A percentile compares a stretch with the other conserved stretches of the same genome.
Conservation (phyloP, 30 jellyfish, hydroid and myxozoan genomes). For the Thelohanellus kitauei region DNA sequence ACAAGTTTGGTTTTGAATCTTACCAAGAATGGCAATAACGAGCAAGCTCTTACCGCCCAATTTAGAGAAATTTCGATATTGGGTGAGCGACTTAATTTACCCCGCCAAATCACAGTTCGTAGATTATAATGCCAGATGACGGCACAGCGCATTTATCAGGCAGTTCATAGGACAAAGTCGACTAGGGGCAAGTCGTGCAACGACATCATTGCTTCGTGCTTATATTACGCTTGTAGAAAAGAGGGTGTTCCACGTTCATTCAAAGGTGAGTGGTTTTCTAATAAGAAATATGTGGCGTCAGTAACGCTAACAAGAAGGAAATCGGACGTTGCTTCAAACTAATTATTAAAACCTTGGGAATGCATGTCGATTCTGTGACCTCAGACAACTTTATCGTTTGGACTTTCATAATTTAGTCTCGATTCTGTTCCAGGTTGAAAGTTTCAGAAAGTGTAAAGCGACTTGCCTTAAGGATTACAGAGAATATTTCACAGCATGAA, state of each 20-base stretch:
- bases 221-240: conserved; percentile 78
- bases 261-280: conserved; percentile 19
- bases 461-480: conserved; percentile 53
- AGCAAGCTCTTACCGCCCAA: too few relatives aligned
- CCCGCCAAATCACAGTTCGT: conserved; percentile 22
- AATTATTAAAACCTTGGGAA: conserved; percentile 38
- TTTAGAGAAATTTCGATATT: conserved; percentile 43
- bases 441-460: conserved; percentile 26
- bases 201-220: conserved; percentile 89
- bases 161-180: conserved; percentile 63
- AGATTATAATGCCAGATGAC: conserved; percentile 25
- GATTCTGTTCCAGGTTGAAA: conserved; percentile 65
- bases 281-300: conserved; percentile 68
- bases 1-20: too few relatives aligned
- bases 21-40: too few relatives aligned
- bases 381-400: conserved; percentile 76
- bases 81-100: conserved; percentile 75
- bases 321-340: conserved; percentile 82
- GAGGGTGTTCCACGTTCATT: conserved; percentile 90
- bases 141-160: conserved; percentile 42
- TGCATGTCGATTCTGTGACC: conserved; percentile 46
- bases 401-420: conserved; percentile 11
- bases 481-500: conserved; percentile 36
- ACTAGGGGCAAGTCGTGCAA: conserved; percentile 66
- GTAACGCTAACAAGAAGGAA: conserved; percentile 60